Conservation (phyloP, 2,888 invertebrate genomes). For the Drosophila atripex region DNA sequence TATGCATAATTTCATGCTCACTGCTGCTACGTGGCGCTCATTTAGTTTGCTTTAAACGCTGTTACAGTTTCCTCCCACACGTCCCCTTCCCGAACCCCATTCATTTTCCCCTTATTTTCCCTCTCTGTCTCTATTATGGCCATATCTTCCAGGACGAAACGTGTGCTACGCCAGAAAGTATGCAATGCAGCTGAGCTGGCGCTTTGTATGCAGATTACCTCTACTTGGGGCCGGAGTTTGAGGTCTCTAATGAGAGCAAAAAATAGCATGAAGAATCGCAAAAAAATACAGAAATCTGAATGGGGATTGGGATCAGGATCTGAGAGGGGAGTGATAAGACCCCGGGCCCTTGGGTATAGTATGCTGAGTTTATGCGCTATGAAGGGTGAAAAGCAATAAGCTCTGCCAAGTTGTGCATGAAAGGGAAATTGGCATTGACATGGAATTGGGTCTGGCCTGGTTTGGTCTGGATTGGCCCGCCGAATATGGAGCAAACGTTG, state of each 20-base stretch:
- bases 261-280: slow-evolving; percentile 23
- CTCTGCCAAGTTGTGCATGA: slow-evolving; percentile 77
- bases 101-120: background rate
- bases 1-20: slow-evolving; percentile 72
- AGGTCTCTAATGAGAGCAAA: slow-evolving; percentile 58
- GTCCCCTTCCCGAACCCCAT: background rate
- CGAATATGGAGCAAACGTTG: slow-evolving; percentile 8
- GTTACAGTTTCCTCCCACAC: slow-evolving; percentile 37
- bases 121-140: slow-evolving; percentile 50
- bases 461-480: background rate
- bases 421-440: slow-evolving; percentile 73
- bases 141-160: slow-evolving; percentile 56
- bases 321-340: background rate
- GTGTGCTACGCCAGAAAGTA: slow-evolving; percentile 43
- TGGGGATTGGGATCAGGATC: background rate
- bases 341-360: slow-evolving; percentile 5
- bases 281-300: slow-evolving; percentile 6
- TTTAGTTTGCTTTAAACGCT: slow-evolving; percentile 74
- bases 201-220: slow-evolving; percentile 70
- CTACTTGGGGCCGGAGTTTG: slow-evolving; percentile 34
- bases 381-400: slow-evolving; percentile 78
- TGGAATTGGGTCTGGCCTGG: slow-evolving; percentile 39
- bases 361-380: slow-evolving; percentile 76
- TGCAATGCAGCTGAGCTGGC: slow-evolving; percentile 34
- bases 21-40: slow-evolving; percentile 62